Evolutionary conservation across 2,797 vertebrate species (phyloP), one percentile per base, ranked within the genome.

Genomic region (Pseudochaenichthys georgianus): DNA sequence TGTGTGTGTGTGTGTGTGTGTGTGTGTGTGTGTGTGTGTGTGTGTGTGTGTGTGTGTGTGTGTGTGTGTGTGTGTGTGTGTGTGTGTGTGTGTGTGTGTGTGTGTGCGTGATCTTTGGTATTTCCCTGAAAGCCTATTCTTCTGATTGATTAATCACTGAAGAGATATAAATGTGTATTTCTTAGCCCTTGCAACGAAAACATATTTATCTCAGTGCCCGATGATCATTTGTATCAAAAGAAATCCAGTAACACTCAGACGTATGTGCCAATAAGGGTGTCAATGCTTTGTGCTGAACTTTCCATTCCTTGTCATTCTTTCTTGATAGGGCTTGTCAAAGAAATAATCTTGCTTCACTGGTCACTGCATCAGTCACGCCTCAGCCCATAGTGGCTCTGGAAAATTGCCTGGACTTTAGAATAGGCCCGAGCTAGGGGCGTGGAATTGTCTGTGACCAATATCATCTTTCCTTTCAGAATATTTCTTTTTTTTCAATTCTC

Each of bases 271-370:
- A 87, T 78, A 69, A 76, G 64, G 69, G 66, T 64, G 65, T 85
- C 46, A 71, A 82, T 84, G 69, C 68, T 86, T 91, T 89, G 74
- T 88, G 84, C 76, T 88, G 68, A 86, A 88, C 86, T 81, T 89
- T 89, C 92, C 77, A 90, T 90, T 87, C 75, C 52, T 77, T 75
- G 80, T 90, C 84, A 73, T 81, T 86, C 82, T 85, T 82, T 85
- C 84, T 90, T 89, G 80, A 75, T 59, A 50, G 78, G 87, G 78
- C 87, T 89, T 93, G 90, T 94, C 92, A 94, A 87, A 93, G 74
- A 89, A 90, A 93, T 92, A 53, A 90, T 93, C 88, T 91, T 83
- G 90, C 91, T 89, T 91, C 87, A 90, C 77, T 92, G 87, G 81
- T 78, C 88, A 86, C 81, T 78, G 87, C 78, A 88, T 91, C 87